These are phyloP conservation scores for Stegostoma tigrinum DNA, from an alignment of 2,113 vertebrate species.

Conservation along the genomic window DNA sequence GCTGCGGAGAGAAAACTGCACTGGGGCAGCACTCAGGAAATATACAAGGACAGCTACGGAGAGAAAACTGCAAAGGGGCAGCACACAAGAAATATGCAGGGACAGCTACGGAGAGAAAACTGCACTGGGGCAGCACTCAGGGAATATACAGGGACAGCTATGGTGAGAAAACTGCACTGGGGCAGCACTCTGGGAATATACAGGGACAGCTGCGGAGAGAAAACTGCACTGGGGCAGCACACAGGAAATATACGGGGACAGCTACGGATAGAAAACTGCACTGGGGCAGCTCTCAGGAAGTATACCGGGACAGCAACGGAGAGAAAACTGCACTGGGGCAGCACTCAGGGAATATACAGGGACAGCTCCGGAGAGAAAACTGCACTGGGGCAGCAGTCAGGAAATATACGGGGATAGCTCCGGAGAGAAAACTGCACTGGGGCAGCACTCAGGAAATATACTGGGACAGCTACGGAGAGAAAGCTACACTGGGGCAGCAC, in stretches of 20 bases:
- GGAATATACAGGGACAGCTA: not conserved
- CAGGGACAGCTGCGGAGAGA: not conserved
- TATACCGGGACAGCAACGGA: not conserved
- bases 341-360: not conserved
- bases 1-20: not conserved
- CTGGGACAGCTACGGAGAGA: not conserved
- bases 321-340: not conserved
- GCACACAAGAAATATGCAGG: not conserved
- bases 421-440: not conserved
- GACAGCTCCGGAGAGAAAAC: not conserved
- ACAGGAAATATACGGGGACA: not conserved
- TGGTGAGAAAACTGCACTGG: not conserved
- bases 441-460: not conserved
- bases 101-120: not conserved
- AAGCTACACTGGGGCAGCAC: not conserved
- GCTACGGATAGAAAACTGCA: not conserved
- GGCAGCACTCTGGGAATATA: not conserved
- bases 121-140: not conserved
- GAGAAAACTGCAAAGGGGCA: not conserved
- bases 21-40: not conserved
- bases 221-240: not conserved
- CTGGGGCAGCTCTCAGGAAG: not conserved
- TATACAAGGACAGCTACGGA: no score
- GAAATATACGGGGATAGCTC: not conserved
- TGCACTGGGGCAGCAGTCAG: not conserved